Conservation (phyloP, 2,113 vertebrate genomes). For the Pholis gunnellus region DNA sequence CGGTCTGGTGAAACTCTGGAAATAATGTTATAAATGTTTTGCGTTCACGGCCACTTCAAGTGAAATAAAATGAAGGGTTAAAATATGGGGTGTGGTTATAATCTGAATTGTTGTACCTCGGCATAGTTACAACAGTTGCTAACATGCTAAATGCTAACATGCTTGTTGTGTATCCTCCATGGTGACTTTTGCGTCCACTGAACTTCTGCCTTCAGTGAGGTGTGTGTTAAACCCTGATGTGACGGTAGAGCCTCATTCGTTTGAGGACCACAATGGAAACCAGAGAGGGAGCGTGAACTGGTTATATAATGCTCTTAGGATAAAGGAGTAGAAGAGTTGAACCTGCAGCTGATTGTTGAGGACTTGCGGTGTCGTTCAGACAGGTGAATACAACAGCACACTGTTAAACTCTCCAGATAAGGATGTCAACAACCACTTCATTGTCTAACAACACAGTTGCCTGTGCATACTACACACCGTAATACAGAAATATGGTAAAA, state of each 20-base stretch:
- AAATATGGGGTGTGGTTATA: not conserved
- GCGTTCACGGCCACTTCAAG: too few species aligned
- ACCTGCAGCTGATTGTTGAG: not conserved
- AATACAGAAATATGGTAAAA: not conserved
- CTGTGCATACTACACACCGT: not conserved
- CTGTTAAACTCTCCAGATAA: not conserved
- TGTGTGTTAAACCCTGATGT: not conserved
- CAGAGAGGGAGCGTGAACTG: not conserved
- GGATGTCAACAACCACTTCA: not conserved
- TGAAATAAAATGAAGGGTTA: too few species aligned
- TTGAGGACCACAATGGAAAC: not conserved
- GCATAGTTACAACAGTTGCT: not conserved
- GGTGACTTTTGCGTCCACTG: not conserved
- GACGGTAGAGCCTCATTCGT: not conserved
- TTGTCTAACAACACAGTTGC: not conserved
- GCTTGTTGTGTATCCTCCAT: not conserved
- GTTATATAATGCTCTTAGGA: not conserved
- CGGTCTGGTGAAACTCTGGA: too few species aligned
- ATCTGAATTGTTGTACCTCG: not conserved
- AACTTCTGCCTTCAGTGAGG: not conserved
- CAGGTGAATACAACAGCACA: not conserved
- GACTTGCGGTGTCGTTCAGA: not conserved
- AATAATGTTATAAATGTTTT: too few species aligned
- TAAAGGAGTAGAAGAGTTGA: not conserved
- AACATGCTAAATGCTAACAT: not conserved